Conservation (phyloP, 2,797 vertebrate species). For the Dermochelys coriacea region DNA sequence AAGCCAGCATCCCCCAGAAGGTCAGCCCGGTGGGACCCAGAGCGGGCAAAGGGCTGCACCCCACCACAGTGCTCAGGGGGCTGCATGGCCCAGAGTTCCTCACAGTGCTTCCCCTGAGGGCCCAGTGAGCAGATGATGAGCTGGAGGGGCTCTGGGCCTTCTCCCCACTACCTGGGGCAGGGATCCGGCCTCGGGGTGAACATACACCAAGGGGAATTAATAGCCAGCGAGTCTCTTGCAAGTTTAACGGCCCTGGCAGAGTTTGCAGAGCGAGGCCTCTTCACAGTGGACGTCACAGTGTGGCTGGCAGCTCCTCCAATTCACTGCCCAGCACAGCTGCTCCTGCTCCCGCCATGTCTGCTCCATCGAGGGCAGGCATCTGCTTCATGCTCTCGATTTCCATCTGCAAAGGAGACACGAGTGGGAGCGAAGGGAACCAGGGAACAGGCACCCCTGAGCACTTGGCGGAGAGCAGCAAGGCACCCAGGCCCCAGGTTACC, state of each 20-base stretch:
- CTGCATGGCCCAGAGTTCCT: background rate
- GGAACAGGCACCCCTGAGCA: background rate
- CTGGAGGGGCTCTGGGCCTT: background rate
- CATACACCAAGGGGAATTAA: background rate
- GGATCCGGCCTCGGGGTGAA: background rate
- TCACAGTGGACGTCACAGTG: background rate
- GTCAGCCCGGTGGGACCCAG: background rate
- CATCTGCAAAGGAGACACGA: conserved; percentile 7
- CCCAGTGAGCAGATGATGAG: background rate
- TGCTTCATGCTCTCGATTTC: conserved; percentile 58
- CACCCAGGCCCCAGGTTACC: background rate
- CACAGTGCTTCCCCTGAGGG: background rate
- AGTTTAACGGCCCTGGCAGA: background rate
- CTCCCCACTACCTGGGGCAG: background rate
- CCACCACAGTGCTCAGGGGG: too few species aligned
- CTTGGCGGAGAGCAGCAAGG: too few species aligned
- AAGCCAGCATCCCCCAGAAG: background rate
- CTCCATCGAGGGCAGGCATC: background rate
- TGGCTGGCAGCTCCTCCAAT: too few species aligned
- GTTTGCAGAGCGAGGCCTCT: background rate
- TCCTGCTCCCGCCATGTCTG: background rate
- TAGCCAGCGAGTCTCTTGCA: background rate
- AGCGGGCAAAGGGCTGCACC: background rate
- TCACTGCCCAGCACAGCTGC: background rate
- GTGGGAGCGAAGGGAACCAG: rapidly evolving